Conservation (phyloP, 2,888 invertebrate genomes). For the Cremastinae sp. region DNA sequence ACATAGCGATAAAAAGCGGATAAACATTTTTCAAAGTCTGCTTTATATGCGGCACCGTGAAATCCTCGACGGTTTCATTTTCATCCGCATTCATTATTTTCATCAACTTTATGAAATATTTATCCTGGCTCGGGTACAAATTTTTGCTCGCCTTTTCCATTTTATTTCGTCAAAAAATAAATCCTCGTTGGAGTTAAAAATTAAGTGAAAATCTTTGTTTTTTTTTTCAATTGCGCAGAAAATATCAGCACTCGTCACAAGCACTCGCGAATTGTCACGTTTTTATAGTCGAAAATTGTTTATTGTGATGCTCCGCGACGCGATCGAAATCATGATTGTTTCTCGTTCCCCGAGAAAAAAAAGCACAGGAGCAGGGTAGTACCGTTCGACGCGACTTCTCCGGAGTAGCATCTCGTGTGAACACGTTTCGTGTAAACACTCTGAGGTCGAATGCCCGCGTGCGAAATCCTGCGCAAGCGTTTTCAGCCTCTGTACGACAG, state of each 20-base stretch:
- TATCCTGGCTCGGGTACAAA: conserved; percentile 51
- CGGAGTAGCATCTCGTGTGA: background rate
- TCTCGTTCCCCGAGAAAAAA: background rate
- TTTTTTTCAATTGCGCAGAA: too few relatives aligned
- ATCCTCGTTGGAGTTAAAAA: background rate
- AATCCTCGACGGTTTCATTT: conserved; percentile 82
- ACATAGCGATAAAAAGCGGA: conserved; percentile 84
- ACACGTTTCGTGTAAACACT: background rate
- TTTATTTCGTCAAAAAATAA: background rate
- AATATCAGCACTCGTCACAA: too few relatives aligned
- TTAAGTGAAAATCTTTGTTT: too few relatives aligned
- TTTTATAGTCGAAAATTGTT: too few relatives aligned
- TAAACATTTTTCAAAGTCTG: conserved; percentile 83
- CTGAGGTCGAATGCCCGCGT: background rate
- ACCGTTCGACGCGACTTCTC: background rate
- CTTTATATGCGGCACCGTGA: conserved; percentile 84
- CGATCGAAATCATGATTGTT: too few relatives aligned
- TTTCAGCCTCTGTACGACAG: background rate
- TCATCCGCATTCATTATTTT: conserved; percentile 76
- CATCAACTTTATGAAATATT: conserved; percentile 73
- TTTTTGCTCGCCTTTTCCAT: conserved; percentile 40
- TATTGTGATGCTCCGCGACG: too few relatives aligned
- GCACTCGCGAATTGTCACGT: too few relatives aligned
- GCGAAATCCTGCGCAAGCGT: conserved; percentile 17
- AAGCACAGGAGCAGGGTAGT: background rate